Evolutionary conservation across 2,888 invertebrate genomes (phyloP).

Genomic region (Lordiphosa andalusiaca): DNA sequence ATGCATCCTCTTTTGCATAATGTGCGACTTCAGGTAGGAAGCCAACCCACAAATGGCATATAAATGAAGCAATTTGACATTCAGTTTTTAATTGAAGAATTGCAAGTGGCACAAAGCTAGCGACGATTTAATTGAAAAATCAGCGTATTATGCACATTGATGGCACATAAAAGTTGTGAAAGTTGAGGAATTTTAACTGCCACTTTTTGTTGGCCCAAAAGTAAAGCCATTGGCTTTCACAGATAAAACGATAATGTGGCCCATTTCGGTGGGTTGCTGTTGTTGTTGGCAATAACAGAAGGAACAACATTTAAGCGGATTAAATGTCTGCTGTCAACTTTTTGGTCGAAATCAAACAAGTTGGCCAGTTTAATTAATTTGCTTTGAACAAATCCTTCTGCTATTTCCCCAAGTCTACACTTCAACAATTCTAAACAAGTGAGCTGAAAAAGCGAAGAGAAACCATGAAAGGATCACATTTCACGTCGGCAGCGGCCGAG

Average conservation of each 20-base stretch:
- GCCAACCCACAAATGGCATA: constrained; percentile 54
- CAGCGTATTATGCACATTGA: constrained; percentile 51
- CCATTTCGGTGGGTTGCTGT: constrained; percentile 59
- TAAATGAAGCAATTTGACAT: constrained; percentile 66
- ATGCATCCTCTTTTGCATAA: not conserved
- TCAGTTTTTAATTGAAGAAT: constrained; percentile 60
- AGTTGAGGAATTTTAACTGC: constrained; percentile 41
- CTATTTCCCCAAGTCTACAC: too few relatives aligned
- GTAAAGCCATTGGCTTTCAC: constrained; percentile 43
- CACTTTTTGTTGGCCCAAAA: constrained; percentile 29
- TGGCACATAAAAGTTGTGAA: constrained; percentile 34
- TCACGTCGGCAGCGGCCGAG: too few relatives aligned
- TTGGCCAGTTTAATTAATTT: constrained; percentile 66
- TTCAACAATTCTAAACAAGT: too few relatives aligned
- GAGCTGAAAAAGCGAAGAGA: too few relatives aligned
- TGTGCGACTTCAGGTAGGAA: constrained; percentile 5
- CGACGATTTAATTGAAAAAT: constrained; percentile 41
- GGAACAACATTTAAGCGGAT: constrained; percentile 62
- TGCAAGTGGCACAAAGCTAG: constrained; percentile 40
- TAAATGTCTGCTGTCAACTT: constrained; percentile 63
- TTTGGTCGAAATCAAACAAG: constrained; percentile 47
- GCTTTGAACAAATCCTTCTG: constrained; percentile 14
- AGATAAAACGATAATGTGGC: constrained; percentile 68
- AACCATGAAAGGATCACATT: too few relatives aligned
- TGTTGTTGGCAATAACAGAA: constrained; percentile 28